phyloP scores from a whole-genome alignment of 2,113 vertebrate genomes.

The Callipepla californica region DNA sequence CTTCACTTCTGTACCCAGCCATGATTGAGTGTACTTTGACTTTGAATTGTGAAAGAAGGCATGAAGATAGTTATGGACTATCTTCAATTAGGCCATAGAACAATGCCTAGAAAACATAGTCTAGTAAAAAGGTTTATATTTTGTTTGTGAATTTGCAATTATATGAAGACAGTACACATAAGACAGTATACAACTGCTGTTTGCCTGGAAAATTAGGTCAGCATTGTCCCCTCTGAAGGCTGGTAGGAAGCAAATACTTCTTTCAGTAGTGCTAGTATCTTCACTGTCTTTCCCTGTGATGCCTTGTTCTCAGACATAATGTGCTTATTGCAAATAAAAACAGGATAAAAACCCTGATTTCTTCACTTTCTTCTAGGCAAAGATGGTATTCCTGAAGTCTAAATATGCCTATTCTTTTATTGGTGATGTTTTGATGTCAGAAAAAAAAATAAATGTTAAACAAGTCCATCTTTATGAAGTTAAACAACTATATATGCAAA shows the following conservation, averaged over 20 bases:
- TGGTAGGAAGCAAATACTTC: not conserved
- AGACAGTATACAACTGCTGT: not conserved
- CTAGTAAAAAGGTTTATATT: not conserved
- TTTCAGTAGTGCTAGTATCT: not conserved
- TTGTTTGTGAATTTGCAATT: not conserved
- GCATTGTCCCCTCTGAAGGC: not conserved
- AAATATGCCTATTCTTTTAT: not conserved
- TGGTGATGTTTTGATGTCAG: not conserved
- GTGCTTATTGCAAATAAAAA: not conserved
- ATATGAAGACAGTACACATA: not conserved
- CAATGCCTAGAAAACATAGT: not conserved
- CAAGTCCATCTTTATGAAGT: slow-evolving; percentile 30
- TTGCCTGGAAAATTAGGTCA: not conserved
- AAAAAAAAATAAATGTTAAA: not conserved
- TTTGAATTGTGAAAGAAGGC: not conserved
- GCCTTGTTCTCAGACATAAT: not conserved
- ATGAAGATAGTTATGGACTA: not conserved
- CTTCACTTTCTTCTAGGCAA: not conserved
- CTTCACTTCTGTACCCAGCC: not conserved
- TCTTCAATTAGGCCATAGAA: not conserved
- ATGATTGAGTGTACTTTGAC: not conserved
- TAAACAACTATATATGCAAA: slow-evolving; percentile 62
- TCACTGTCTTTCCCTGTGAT: not conserved
- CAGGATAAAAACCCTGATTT: not conserved
- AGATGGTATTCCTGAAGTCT: not conserved